Conservation (phyloP, 2,797 vertebrate species). For the Ptychobarbus kaznakovi region DNA sequence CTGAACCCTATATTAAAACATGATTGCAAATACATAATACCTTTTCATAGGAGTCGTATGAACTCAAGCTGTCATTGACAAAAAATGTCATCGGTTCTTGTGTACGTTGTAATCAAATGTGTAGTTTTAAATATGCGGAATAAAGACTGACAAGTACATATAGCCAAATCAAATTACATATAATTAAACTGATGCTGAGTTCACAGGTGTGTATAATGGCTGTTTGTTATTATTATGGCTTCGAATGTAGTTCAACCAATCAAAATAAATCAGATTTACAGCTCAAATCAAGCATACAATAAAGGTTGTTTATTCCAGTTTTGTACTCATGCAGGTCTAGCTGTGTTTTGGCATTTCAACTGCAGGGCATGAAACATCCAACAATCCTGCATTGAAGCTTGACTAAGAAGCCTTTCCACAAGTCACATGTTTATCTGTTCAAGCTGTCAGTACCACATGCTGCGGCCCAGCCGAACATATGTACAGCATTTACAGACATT, state of each 20-base stretch:
- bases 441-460: constrained; percentile 50
- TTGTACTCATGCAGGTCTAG: constrained; percentile 13
- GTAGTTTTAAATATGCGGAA: neutral
- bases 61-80: neutral
- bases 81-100: too few relatives aligned
- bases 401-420: constrained; percentile 50
- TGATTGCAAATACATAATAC: neutral
- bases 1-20: neutral
- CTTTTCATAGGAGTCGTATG: neutral
- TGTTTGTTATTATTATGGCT: neutral
- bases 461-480: constrained; percentile 39
- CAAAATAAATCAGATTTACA: neutral
- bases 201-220: neutral
- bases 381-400: constrained; percentile 50
- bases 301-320: neutral
- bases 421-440: constrained; percentile 46
- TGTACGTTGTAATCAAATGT: neutral
- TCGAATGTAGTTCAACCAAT: neutral
- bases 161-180: neutral
- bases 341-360: constrained; percentile 44
- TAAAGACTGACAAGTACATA: neutral
- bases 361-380: constrained; percentile 54
- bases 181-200: neutral
- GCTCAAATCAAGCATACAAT: constrained; percentile 12
- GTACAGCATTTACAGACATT: constrained; percentile 44